phyloP scores from a whole-genome alignment of 2,113 vertebrate species.

The Pagrus major region DNA sequence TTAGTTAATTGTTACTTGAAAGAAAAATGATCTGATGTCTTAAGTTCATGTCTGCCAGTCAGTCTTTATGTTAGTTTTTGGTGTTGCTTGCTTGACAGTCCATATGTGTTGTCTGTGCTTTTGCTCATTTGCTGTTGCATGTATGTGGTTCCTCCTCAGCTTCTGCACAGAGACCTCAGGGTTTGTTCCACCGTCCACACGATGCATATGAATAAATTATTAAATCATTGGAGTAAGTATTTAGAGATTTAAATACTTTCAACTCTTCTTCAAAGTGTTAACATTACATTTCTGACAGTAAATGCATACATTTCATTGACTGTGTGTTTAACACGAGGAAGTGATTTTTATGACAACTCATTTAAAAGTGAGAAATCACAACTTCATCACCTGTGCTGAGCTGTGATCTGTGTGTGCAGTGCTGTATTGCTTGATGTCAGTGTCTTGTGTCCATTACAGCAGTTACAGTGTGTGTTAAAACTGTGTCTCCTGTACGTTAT shows the following conservation, averaged over 20 bases:
- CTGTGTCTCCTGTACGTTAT: background rate
- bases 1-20: background rate
- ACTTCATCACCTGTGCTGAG: background rate
- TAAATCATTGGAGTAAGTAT: constrained; percentile 87
- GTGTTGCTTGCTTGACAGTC: constrained; percentile 20
- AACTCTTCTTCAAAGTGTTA: background rate
- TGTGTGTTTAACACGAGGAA: background rate
- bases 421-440: constrained; percentile 11
- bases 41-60: background rate
- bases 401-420: background rate
- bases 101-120: constrained; percentile 39
- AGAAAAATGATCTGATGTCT: background rate
- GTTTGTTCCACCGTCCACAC: constrained; percentile 67
- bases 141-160: constrained; percentile 77
- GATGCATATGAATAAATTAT: constrained; percentile 86
- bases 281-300: background rate
- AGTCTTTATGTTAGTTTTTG: background rate
- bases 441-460: background rate
- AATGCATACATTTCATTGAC: background rate
- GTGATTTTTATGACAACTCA: background rate
- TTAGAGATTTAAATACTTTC: constrained; percentile 2
- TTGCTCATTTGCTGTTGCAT: constrained; percentile 69
- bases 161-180: constrained; percentile 62
- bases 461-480: background rate
- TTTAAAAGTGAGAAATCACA: constrained; percentile 25